Evolutionary conservation across 2,888 invertebrate species (phyloP).

Genomic region (Mimas tiliae): DNA sequence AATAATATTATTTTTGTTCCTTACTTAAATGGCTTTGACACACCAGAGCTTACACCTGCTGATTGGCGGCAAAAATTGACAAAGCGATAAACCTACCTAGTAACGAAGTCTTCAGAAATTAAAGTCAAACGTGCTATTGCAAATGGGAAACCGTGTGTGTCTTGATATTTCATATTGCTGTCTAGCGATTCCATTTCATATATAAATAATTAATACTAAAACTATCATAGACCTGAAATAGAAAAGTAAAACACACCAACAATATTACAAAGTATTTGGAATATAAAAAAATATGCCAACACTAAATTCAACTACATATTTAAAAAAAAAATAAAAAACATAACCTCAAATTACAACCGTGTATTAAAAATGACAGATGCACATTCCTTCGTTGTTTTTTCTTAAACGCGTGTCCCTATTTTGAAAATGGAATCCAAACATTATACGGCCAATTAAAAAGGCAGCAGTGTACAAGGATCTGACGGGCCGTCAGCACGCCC

Average conservation of each 20-base stretch:
- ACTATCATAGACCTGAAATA: too few relatives aligned
- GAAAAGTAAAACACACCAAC: neutral
- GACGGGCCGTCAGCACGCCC: conserved; percentile 61
- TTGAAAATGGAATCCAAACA: conserved; percentile 67
- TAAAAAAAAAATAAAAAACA: neutral
- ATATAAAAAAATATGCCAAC: neutral
- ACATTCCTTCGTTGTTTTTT: conserved; percentile 43
- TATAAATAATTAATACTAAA: too few relatives aligned
- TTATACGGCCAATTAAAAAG: conserved; percentile 72
- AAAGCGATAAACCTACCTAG: too few relatives aligned
- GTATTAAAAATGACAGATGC: conserved; percentile 52
- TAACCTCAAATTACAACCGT: conserved; percentile 15
- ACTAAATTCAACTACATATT: neutral
- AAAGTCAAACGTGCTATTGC: too few relatives aligned
- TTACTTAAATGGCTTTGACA: too few relatives aligned
- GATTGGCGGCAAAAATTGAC: too few relatives aligned
- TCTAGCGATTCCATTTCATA: too few relatives aligned
- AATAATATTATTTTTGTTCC: too few relatives aligned
- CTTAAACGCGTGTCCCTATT: conserved; percentile 49
- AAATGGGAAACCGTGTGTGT: too few relatives aligned
- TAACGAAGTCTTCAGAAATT: too few relatives aligned
- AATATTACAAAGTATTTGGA: neutral
- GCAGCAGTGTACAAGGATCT: conserved; percentile 57
- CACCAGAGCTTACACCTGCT: too few relatives aligned
- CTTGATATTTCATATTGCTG: too few relatives aligned